Evolutionary conservation across 2,113 vertebrate species (phyloP), one percentile per base, ranked within the genome.

Genomic region (Erythrocebus patas): DNA sequence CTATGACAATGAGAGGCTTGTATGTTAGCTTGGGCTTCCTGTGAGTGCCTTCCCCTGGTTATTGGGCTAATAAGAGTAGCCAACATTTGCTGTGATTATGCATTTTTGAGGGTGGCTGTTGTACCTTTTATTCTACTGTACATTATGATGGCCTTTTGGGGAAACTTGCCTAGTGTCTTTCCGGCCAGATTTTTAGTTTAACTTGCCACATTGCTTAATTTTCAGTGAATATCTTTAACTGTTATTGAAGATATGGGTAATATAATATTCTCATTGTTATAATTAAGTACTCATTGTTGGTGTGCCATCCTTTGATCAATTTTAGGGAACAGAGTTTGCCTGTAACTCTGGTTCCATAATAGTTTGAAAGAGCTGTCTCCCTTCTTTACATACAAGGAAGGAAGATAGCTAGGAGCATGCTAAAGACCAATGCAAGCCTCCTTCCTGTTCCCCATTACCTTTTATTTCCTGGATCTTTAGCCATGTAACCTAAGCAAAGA

Each of bases 311-410:
- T 86, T 85, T 83, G 83, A 78, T 91, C 59, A 30, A 3, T 93
- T 72, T 96, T 87, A 80, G 64, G 66, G 91, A 94, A 80, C 43
- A 55, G 55, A 92, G 10, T 68, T 95, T 93, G 55, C 27, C 57
- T 76, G 3, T 76, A 95, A 70, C 22, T 40, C 50, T 94, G 38
- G n/a, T 91, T 80, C 38, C 35, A 38, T 35, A 20, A 35, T 73
- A 40, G 45, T 93, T 92, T 86, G n/a, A 93, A 93, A 87, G 66
- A 82, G 27, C 30, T 45, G 52, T 85, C 78, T 94, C 96, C 25
- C 20, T 87, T 48, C n/a, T 93, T 75, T 79, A 72, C 22, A 18
- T 48, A 40, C 9, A 83, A 59, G 52, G 57, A 84, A 89, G 38
- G 82, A 48, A 86, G 40, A 16, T 80, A 80, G 59, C 52, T 73